Evolutionary conservation across 2,113 vertebrate species (phyloP).

Genomic region (Corapipo altera): DNA sequence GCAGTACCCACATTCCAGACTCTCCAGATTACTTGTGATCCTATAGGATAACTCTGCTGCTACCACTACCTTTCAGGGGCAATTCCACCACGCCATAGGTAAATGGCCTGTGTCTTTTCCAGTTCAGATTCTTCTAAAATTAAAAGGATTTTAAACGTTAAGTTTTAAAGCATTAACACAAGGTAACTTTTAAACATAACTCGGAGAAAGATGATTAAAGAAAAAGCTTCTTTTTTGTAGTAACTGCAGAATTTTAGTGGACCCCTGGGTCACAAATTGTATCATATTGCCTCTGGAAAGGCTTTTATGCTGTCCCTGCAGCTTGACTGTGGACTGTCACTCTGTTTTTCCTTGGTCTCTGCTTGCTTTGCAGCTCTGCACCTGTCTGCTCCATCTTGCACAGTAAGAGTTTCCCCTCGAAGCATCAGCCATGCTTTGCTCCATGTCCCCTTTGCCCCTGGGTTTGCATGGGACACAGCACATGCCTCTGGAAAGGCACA

Average conservation of each 20-base stretch:
- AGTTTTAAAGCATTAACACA: not conserved
- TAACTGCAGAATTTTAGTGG: not conserved
- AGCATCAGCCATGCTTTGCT: not conserved
- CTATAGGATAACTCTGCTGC: not conserved
- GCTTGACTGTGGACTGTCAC: not conserved
- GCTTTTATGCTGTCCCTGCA: constrained; percentile 6
- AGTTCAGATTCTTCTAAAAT: not conserved
- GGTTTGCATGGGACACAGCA: not conserved
- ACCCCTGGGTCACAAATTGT: not conserved
- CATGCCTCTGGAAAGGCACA: not conserved
- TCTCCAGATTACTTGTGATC: not conserved
- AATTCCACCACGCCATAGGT: not conserved
- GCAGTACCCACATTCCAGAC: not conserved
- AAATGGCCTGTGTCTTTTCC: not conserved
- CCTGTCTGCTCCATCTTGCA: not conserved
- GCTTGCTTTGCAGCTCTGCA: not conserved
- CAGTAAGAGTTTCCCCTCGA: not conserved
- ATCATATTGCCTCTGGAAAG: not conserved
- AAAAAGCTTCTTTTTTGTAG: not conserved
- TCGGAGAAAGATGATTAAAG: not conserved
- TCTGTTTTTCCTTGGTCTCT: not conserved
- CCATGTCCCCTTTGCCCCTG: not conserved
- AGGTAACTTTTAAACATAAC: not conserved
- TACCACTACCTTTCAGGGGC: not conserved
- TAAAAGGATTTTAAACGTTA: not conserved